phyloP scores from a whole-genome alignment of 2,797 vertebrate genomes.

The Strix occidentalis region DNA sequence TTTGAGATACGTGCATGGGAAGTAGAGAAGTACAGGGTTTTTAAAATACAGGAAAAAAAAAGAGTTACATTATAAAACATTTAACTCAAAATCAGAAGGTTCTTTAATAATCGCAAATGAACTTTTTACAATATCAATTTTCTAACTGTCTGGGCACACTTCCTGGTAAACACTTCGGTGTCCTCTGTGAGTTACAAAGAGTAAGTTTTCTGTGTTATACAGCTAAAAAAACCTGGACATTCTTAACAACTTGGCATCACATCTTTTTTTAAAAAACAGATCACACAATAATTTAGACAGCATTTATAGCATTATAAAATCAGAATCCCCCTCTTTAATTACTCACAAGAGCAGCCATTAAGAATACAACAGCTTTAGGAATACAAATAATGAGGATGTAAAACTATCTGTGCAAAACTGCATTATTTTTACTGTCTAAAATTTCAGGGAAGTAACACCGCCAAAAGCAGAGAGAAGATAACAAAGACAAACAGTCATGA shows the following conservation, averaged over 20 bases:
- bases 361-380: slow-evolving; percentile 70
- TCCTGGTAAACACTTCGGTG: slow-evolving; percentile 63
- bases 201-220: slow-evolving; percentile 64
- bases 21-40: neutral
- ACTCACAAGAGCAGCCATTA: slow-evolving; percentile 71
- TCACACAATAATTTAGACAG: slow-evolving; percentile 73
- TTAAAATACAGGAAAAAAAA: neutral
- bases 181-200: slow-evolving; percentile 74
- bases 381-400: slow-evolving; percentile 77
- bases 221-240: slow-evolving; percentile 62
- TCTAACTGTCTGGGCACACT: slow-evolving; percentile 46
- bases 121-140: slow-evolving; percentile 62
- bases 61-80: slow-evolving; percentile 25
- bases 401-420: slow-evolving; percentile 83
- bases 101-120: slow-evolving; percentile 64
- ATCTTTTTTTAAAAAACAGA: slow-evolving; percentile 66
- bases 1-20: neutral
- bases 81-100: slow-evolving; percentile 68
- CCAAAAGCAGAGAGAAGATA: slow-evolving; percentile 65
- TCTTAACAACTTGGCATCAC: slow-evolving; percentile 65
- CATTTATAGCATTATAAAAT: slow-evolving; percentile 76
- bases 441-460: slow-evolving; percentile 73
- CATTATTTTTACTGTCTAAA: slow-evolving; percentile 76
- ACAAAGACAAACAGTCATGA: slow-evolving; percentile 66
- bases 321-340: slow-evolving; percentile 68